Conservation (phyloP, 2,797 vertebrate species). For the Hydrophis major region DNA sequence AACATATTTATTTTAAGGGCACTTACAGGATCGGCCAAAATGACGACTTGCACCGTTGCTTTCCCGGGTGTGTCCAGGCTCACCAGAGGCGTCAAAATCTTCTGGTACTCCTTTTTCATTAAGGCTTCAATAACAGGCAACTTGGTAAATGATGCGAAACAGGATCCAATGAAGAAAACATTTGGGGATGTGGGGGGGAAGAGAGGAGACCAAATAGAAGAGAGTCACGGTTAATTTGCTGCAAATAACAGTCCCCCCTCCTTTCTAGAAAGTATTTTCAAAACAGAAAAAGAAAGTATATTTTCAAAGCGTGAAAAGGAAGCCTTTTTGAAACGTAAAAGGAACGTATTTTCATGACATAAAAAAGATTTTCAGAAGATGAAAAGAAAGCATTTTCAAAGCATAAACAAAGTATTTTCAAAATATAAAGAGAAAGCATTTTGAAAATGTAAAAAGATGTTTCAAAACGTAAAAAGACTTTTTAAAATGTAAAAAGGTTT, state of each 20-base stretch:
- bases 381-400: no score
- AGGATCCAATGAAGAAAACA: background rate
- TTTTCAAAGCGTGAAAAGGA: no score
- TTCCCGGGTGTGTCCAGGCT: slow-evolving; percentile 96
- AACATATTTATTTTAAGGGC: fast-evolving
- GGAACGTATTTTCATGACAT: no score
- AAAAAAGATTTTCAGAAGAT: no score
- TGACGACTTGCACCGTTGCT: slow-evolving; percentile 93
- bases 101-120: slow-evolving; percentile 89
- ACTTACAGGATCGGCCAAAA: slow-evolving; percentile 94
- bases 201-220: background rate
- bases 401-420: background rate
- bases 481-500: no score
- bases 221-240: background rate
- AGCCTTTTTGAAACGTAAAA: no score
- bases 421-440: background rate
- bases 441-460: background rate
- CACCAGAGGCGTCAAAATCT: slow-evolving; percentile 89
- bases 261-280: background rate
- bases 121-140: slow-evolving; percentile 81
- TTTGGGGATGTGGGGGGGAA: fast-evolving
- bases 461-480: background rate
- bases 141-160: slow-evolving; percentile 65
- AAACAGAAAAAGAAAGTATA: background rate
- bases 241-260: background rate